Evolutionary conservation across 2,797 vertebrate genomes (phyloP).

Genomic region (Glossophaga mutica): DNA sequence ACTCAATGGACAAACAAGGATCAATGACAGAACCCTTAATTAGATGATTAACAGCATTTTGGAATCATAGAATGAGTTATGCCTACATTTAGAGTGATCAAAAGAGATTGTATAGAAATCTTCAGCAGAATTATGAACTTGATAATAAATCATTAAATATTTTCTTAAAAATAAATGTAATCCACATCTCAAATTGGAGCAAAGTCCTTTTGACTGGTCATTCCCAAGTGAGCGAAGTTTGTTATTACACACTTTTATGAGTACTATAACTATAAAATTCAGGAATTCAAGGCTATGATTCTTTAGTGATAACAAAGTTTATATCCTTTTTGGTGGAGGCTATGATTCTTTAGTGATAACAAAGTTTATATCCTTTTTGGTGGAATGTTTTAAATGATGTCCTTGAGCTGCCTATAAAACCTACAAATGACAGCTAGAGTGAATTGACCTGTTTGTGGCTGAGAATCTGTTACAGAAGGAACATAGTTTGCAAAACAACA

Average conservation of each 20-base stretch:
- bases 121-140: slow-evolving; percentile 37
- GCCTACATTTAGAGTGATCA: neutral
- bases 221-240: slow-evolving; percentile 51
- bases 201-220: slow-evolving; percentile 61
- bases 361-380: slow-evolving; percentile 49
- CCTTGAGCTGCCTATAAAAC: slow-evolving; percentile 15
- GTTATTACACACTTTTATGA: slow-evolving; percentile 68
- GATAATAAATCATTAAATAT: slow-evolving; percentile 15
- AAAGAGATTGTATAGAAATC: neutral
- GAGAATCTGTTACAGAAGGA: slow-evolving; percentile 39
- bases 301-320: slow-evolving; percentile 16
- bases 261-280: slow-evolving; percentile 65
- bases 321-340: slow-evolving; percentile 44
- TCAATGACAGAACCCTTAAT: neutral
- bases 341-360: neutral
- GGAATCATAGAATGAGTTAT: neutral
- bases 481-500: neutral
- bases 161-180: slow-evolving; percentile 36
- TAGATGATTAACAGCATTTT: neutral
- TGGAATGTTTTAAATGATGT: slow-evolving; percentile 49
- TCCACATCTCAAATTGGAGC: slow-evolving; percentile 12
- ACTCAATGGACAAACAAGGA: neutral
- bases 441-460: neutral
- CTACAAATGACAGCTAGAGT: neutral
- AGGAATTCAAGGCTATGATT: slow-evolving; percentile 59